phyloP scores from a whole-genome alignment of 53 echinoderm and acorn worm species.

The Temnopleurus reevesii region DNA sequence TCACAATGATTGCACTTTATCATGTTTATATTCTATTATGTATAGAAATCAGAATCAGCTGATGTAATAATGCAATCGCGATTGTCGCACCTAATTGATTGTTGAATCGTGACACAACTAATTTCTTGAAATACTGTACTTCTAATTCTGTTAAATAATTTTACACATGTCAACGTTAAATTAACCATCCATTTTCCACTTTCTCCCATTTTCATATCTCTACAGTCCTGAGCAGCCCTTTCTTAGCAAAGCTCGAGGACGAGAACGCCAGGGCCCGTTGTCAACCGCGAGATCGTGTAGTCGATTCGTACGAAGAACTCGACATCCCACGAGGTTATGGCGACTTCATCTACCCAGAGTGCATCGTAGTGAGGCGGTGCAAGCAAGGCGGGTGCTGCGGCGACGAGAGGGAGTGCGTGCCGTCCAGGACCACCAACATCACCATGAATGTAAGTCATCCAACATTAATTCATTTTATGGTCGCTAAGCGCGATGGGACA shows the following conservation, averaged over 20 bases:
- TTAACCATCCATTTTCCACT: not conserved
- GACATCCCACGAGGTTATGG: slow-evolving; percentile 76
- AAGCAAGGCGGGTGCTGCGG: slow-evolving; percentile 89
- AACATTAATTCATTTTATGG: no score
- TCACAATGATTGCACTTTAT: no score
- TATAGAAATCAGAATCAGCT: no score
- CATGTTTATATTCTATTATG: no score
- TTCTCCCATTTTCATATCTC: not conserved
- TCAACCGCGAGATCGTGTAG: slow-evolving; percentile 84
- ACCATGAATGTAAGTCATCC: slow-evolving; percentile 68
- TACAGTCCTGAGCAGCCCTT: not conserved
- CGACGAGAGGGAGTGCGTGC: slow-evolving; percentile 80
- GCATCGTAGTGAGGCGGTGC: slow-evolving; percentile 81
- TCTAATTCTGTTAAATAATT: no score
- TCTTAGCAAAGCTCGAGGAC: slow-evolving; percentile 43
- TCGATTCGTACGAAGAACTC: slow-evolving; percentile 82
- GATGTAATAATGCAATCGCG: no score
- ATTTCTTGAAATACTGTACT: no score
- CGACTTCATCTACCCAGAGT: slow-evolving; percentile 70
- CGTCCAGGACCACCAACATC: slow-evolving; percentile 61
- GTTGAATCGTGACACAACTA: no score
- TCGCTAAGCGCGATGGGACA: no score
- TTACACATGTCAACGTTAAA: not conserved
- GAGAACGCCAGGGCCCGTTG: slow-evolving; percentile 74
- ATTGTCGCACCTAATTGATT: no score